Percentiles rank a stretch among this genome's conserved stretches.
phyloP scores from a whole-genome alignment of 2,888 invertebrate genomes.

The Papilio elwesi region DNA sequence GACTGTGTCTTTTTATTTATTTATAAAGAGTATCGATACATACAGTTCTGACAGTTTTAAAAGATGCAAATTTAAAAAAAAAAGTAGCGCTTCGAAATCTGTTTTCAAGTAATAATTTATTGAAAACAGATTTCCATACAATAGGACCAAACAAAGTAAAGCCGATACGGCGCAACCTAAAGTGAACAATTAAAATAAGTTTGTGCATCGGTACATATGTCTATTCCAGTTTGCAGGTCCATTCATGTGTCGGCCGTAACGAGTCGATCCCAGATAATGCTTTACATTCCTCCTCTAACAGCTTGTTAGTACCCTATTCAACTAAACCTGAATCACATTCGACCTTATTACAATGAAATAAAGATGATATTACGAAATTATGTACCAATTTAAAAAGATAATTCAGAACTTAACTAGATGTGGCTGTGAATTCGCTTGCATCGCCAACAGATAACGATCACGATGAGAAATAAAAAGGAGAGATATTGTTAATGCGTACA shows the following conservation, averaged over 20 bases:
- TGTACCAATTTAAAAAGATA: slow-evolving; percentile 21
- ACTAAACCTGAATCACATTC: slow-evolving; percentile 6
- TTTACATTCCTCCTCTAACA: slow-evolving; percentile 47
- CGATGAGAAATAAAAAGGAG: slow-evolving; percentile 22
- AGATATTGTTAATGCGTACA: slow-evolving; percentile 20
- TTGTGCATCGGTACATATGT: slow-evolving; percentile 40
- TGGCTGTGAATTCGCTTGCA: slow-evolving; percentile 40
- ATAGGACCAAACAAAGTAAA: slow-evolving; percentile 19
- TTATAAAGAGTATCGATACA: too few species aligned
- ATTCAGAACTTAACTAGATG: slow-evolving; percentile 34
- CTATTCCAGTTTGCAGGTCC: slow-evolving; percentile 44
- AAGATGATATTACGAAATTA: background rate
- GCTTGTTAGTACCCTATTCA: slow-evolving; percentile 45
- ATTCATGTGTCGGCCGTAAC: slow-evolving; percentile 74
- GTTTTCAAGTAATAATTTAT: background rate
- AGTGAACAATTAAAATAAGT: slow-evolving; percentile 42
- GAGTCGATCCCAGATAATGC: slow-evolving; percentile 67
- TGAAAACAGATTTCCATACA: slow-evolving; percentile 23
- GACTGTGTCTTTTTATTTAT: too few species aligned
- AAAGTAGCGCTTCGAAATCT: too few species aligned
- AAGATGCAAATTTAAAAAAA: too few species aligned
- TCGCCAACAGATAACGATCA: slow-evolving; percentile 33
- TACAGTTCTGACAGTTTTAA: too few species aligned
- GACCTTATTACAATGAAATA: slow-evolving; percentile 25
- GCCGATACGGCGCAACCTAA: slow-evolving; percentile 7